Conservation (phyloP, 2,797 vertebrate species). For the Sebastes melanostomus region DNA sequence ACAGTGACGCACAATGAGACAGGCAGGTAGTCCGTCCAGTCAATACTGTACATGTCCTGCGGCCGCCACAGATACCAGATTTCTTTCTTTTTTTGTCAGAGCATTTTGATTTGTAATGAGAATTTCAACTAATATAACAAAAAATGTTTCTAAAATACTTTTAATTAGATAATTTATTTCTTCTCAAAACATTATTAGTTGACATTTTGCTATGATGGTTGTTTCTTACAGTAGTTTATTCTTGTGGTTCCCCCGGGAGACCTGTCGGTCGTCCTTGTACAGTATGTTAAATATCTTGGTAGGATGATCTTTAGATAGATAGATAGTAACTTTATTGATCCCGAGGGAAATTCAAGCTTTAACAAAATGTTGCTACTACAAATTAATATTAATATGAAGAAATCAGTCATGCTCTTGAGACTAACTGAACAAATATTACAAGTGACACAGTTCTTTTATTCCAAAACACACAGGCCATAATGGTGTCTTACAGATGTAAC, state of each 20-base stretch:
- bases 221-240: background rate
- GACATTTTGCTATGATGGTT: background rate
- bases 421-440: background rate
- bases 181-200: background rate
- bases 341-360: background rate
- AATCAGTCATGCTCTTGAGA: background rate
- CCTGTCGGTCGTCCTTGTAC: no score
- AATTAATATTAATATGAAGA: background rate
- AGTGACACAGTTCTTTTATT: background rate
- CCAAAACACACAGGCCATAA: background rate
- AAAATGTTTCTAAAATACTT: no score
- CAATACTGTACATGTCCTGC: no score
- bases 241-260: no score
- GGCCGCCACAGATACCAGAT: no score
- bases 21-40: no score
- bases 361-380: background rate
- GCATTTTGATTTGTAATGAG: no score
- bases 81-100: no score
- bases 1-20: no score
- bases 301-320: background rate
- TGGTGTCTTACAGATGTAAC: background rate
- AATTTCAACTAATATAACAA: no score
- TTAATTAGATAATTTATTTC: no score
- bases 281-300: background rate
- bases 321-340: no score